Evolutionary conservation across 2,888 invertebrate species (phyloP).

Genomic region (Caenorhabditis sp.): DNA sequence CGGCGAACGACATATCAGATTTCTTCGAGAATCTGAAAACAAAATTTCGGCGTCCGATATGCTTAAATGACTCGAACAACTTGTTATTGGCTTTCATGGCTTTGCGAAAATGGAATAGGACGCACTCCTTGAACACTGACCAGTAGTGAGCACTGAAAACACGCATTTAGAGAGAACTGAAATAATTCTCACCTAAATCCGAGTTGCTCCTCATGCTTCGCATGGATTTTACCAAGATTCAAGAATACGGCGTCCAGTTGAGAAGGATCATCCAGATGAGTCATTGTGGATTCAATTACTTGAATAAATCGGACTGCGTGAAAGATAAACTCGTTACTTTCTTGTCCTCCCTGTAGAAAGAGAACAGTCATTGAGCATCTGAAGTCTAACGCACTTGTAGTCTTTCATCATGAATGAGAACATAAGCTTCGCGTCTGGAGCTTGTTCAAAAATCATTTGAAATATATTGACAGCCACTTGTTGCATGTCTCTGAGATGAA

Average conservation of each 20-base stretch:
- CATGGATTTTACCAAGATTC: constrained; percentile 70
- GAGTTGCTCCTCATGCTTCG: constrained; percentile 67
- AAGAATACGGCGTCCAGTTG: constrained; percentile 64
- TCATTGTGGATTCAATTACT: constrained; percentile 70
- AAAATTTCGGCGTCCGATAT: not conserved
- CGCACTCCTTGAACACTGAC: constrained; percentile 71
- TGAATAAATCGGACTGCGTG: constrained; percentile 69
- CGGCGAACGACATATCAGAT: constrained; percentile 56
- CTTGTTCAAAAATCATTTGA: constrained; percentile 71
- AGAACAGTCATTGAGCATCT: too few species aligned
- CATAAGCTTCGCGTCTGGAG: constrained; percentile 69
- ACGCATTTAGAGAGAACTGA: not conserved
- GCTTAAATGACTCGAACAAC: constrained; percentile 1
- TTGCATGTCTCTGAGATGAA: constrained; percentile 64
- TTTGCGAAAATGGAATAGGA: constrained; percentile 67
- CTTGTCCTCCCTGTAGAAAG: too few species aligned
- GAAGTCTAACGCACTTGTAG: constrained; percentile 38
- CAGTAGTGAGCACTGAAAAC: constrained; percentile 66
- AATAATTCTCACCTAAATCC: constrained; percentile 68
- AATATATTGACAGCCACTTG: constrained; percentile 66
- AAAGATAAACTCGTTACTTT: constrained; percentile 70
- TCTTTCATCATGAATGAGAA: constrained; percentile 69
- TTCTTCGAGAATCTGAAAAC: constrained; percentile 52
- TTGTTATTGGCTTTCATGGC: constrained; percentile 63
- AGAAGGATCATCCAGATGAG: constrained; percentile 62